Conservation (phyloP, 2,113 vertebrate species). For the Pterophyllum scalare region DNA sequence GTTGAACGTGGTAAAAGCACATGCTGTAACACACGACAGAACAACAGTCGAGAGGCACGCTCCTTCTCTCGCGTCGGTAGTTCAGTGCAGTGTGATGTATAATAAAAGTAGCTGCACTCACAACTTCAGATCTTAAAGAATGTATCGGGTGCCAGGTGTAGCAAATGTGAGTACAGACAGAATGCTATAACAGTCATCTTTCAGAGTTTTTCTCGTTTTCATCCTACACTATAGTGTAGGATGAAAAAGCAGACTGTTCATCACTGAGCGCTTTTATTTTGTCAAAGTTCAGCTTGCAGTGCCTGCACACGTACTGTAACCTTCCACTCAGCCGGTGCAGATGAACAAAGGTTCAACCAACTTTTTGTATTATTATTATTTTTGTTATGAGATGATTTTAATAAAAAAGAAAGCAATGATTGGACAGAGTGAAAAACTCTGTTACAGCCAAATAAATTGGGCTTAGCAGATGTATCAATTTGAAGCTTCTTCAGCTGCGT, state of each 20-base stretch:
- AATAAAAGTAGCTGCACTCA: not conserved
- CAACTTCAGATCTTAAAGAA: not conserved
- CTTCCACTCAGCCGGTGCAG: not conserved
- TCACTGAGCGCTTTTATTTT: not conserved
- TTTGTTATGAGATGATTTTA: not conserved
- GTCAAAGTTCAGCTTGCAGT: not conserved
- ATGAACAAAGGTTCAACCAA: not conserved
- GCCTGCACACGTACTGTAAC: not conserved
- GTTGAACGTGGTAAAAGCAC: constrained; percentile 26
- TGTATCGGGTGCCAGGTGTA: not conserved
- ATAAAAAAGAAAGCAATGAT: not conserved
- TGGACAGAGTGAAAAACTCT: not conserved
- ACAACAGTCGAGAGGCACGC: constrained; percentile 14
- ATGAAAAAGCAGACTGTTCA: accelerated
- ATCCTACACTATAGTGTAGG: not conserved
- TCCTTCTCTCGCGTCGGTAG: not conserved
- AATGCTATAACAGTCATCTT: not conserved
- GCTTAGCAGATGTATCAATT: not conserved
- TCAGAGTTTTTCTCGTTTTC: not conserved
- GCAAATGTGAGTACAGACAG: not conserved
- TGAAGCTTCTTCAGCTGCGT: not conserved
- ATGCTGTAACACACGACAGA: constrained; percentile 31
- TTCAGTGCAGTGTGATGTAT: not conserved
- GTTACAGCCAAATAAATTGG: not conserved
- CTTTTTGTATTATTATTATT: accelerated